phyloP scores from a whole-genome alignment of 2,113 vertebrate genomes.

The Takifugu bimaculatus region DNA sequence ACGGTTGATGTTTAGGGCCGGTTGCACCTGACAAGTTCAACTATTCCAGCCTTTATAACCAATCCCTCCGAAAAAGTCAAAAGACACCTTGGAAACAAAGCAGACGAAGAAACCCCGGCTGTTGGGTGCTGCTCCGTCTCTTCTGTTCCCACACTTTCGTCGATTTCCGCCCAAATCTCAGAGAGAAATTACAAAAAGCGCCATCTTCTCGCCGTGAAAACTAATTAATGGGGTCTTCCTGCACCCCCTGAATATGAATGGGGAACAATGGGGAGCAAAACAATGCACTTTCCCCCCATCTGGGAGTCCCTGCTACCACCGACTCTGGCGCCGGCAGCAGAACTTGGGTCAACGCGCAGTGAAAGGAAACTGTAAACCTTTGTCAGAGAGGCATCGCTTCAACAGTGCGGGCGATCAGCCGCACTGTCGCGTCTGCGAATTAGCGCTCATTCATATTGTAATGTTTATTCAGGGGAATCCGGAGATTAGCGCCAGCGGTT shows the following conservation, averaged over 20 bases:
- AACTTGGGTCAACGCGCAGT: no score
- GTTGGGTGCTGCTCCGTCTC: neutral
- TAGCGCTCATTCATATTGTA: constrained; percentile 59
- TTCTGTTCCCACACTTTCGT: neutral
- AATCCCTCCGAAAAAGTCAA: constrained; percentile 5
- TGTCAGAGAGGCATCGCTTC: neutral
- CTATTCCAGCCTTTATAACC: constrained; percentile 9
- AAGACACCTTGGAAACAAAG: constrained; percentile 40
- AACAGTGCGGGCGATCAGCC: constrained; percentile 33
- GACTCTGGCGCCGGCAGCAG: no score
- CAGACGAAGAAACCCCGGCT: no score
- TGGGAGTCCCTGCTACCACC: no score
- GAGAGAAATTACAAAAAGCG: constrained; percentile 20
- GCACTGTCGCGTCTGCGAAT: constrained; percentile 22
- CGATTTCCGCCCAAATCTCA: constrained; percentile 5
- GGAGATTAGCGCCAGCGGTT: constrained; percentile 16
- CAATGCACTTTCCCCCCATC: no score
- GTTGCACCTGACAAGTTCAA: constrained; percentile 1
- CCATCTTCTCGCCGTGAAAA: constrained; percentile 24
- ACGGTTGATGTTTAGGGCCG: neutral
- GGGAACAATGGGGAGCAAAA: constrained; percentile 12
- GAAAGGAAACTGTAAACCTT: no score
- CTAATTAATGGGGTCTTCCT: constrained; percentile 7
- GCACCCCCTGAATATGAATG: constrained; percentile 23
- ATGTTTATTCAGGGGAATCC: constrained; percentile 57